Evolutionary conservation across 1,140 invertebrate genomes (phyloP), one percentile per base, ranked within the genome.

Genomic region (Apis dorsata): DNA sequence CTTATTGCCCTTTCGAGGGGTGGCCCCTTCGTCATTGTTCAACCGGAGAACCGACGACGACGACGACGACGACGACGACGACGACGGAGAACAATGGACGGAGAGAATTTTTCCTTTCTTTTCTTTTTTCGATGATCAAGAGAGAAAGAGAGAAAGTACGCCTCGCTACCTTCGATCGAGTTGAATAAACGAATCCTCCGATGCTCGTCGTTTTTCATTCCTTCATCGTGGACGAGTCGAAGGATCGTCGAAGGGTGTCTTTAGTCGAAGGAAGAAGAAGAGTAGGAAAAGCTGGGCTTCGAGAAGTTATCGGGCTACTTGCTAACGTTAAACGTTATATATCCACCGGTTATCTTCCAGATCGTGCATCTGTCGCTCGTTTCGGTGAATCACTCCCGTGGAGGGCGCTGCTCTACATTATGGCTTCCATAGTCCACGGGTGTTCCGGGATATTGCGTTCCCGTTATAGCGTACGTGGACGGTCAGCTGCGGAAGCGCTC

Each of bases 291-390:
- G 0, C 34, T 4, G 34, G 34, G 87, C 87, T 89, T 89, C 87
- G 57, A 86, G 82, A 87, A 87, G 86, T 87, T 87, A 87, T 87
- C 86, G 78, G 86, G 78, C 86, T 87, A 89, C 88, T 87, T 89
- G 79, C 78, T 70, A 85, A 88, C 89, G 88, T 88, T 86, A 89
- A 90, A 86, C 75, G 87, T 69, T 88, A 85, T 87, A 88, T 81
- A 44, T 44, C 59, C 53, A 74, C 77, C 81, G n/a, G 83, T 89
- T 93, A 93, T 93, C 93, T 93, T 88, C 68, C 84, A 87, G 91
- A 93, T 93, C 92, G 91, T 92, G 92, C 93, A 93, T 93, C 93
- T 93, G 93, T 93, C 90, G 89, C 81, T 85, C 83, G 74, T 92
- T 92, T 91, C 89, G 92, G 92, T 93, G 92, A 93, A 93, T 93